Evolutionary conservation across 2,797 vertebrate species (phyloP).

Genomic region (Odontamblyopus rebecca): DNA sequence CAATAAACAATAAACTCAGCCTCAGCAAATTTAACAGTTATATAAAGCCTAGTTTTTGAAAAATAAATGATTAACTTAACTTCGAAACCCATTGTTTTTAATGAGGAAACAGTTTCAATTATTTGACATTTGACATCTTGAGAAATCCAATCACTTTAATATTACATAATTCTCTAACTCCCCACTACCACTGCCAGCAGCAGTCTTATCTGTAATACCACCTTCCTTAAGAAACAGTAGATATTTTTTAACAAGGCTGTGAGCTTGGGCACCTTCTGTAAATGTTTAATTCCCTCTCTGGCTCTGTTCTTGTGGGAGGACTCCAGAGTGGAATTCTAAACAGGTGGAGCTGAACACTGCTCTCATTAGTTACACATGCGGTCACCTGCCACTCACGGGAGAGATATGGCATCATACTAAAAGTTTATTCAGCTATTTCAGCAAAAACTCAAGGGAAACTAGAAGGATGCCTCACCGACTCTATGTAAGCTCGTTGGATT

Average conservation of each 20-base stretch:
- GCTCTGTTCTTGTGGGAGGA: slow-evolving; percentile 50
- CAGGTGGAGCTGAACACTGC: slow-evolving; percentile 67
- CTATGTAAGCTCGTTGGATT: slow-evolving; percentile 56
- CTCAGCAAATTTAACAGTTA: background rate
- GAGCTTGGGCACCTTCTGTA: slow-evolving; percentile 67
- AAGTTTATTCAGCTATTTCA: slow-evolving; percentile 51
- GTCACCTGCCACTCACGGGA: slow-evolving; percentile 66
- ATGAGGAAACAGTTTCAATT: background rate
- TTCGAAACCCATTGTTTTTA: slow-evolving; percentile 8
- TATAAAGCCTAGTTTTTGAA: slow-evolving; percentile 16
- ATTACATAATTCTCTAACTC: background rate
- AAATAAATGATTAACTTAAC: slow-evolving; percentile 58
- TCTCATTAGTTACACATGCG: slow-evolving; percentile 74
- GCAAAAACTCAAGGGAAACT: slow-evolving; percentile 41
- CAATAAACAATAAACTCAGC: background rate
- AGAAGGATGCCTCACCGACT: slow-evolving; percentile 56
- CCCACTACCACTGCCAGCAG: slow-evolving; percentile 10
- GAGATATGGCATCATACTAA: slow-evolving; percentile 47
- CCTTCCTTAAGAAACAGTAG: slow-evolving; percentile 48
- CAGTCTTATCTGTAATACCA: slow-evolving; percentile 29
- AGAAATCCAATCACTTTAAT: slow-evolving; percentile 1
- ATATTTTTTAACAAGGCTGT: slow-evolving; percentile 60
- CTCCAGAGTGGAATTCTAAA: slow-evolving; percentile 62
- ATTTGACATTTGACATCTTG: slow-evolving; percentile 1
- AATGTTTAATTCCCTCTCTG: slow-evolving; percentile 70